Evolutionary conservation across 2,113 vertebrate genomes (phyloP).

Genomic region (Scatophagus argus): DNA sequence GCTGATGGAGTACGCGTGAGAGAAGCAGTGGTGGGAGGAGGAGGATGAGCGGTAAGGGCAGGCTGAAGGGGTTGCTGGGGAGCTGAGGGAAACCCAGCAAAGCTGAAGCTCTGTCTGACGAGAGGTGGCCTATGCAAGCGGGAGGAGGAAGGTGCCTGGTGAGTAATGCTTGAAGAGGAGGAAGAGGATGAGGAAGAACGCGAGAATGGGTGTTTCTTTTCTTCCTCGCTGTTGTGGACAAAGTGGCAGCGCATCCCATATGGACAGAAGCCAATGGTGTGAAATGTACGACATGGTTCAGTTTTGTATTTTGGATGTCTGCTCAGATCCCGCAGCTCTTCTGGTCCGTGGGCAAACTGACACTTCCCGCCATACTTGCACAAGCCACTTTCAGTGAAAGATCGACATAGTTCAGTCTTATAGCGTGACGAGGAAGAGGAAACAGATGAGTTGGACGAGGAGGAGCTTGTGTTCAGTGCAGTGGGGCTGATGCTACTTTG

Average conservation of each 20-base stretch:
- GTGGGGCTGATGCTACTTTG: slow-evolving; percentile 54
- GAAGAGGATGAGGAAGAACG: slow-evolving; percentile 37
- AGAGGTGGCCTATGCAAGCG: slow-evolving; percentile 70
- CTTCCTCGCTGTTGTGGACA: slow-evolving; percentile 89
- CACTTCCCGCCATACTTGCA: slow-evolving; percentile 88
- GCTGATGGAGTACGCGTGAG: slow-evolving; percentile 64
- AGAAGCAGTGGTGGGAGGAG: slow-evolving; percentile 58
- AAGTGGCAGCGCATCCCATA: slow-evolving; percentile 94
- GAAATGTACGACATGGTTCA: slow-evolving; percentile 91
- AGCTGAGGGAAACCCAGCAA: slow-evolving; percentile 84
- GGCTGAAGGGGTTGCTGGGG: slow-evolving; percentile 60
- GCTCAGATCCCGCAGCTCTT: slow-evolving; percentile 88
- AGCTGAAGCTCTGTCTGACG: slow-evolving; percentile 90
- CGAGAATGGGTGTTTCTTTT: slow-evolving; percentile 53
- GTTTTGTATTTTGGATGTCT: slow-evolving; percentile 95
- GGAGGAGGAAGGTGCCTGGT: slow-evolving; percentile 38
- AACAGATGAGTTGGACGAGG: slow-evolving; percentile 61
- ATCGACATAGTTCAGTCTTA: slow-evolving; percentile 87
- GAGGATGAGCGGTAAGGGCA: slow-evolving; percentile 45
- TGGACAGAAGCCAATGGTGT: slow-evolving; percentile 90
- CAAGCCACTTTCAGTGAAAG: slow-evolving; percentile 82
- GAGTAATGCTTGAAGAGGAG: slow-evolving; percentile 37
- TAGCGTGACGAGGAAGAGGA: slow-evolving; percentile 79
- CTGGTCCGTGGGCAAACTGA: slow-evolving; percentile 89
- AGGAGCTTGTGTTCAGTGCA: slow-evolving; percentile 45